phyloP scores from a whole-genome alignment of 2,888 invertebrate species.

The Calephelis perditalis region DNA sequence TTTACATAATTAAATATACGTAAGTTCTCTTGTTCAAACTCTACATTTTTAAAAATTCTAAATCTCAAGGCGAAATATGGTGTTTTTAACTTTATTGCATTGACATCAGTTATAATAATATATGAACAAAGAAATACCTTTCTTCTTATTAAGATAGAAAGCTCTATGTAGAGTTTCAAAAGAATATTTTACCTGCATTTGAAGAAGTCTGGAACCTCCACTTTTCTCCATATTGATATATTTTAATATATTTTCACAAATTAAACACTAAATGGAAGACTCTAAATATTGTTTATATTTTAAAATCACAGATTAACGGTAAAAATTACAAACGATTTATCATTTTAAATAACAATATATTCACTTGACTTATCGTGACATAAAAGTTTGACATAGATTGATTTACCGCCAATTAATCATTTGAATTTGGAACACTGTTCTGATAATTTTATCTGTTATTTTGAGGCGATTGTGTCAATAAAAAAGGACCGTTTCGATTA shows the following conservation, averaged over 20 bases:
- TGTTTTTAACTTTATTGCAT: too few relatives aligned
- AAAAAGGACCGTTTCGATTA: constrained; percentile 47
- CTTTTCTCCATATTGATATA: constrained; percentile 54
- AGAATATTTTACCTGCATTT: constrained; percentile 60
- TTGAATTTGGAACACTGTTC: constrained; percentile 34
- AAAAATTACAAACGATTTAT: constrained; percentile 51
- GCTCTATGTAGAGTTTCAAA: background rate
- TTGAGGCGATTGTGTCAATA: constrained; percentile 22
- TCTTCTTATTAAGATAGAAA: background rate
- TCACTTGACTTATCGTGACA: constrained; percentile 56
- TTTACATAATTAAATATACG: too few relatives aligned
- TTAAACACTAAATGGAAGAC: constrained; percentile 41
- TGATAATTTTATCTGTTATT: constrained; percentile 21
- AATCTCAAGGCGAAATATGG: too few relatives aligned
- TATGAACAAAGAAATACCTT: too few relatives aligned
- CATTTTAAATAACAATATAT: constrained; percentile 40
- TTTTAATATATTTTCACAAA: constrained; percentile 29
- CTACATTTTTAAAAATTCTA: too few relatives aligned
- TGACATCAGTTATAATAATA: too few relatives aligned
- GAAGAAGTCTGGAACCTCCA: constrained; percentile 60
- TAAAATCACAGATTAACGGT: constrained; percentile 23
- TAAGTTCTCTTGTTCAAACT: too few relatives aligned
- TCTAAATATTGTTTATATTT: constrained; percentile 4
- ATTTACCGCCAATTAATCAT: constrained; percentile 35
- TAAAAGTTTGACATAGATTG: constrained; percentile 31